Conservation (phyloP, 2,797 vertebrate species). For the Synaphobranchus kaupii region DNA sequence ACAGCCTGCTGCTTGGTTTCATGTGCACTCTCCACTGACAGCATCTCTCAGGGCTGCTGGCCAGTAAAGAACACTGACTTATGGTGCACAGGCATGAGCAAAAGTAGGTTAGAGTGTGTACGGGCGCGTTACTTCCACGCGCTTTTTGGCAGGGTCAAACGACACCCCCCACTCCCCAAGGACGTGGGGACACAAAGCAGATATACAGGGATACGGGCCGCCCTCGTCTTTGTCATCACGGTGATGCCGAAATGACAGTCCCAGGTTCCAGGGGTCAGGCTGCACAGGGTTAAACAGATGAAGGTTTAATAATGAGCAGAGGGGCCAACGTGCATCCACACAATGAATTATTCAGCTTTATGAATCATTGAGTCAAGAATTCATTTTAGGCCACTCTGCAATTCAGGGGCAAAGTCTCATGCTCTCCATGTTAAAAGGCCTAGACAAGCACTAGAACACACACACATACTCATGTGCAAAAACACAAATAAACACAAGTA, state of each 20-base stretch:
- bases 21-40: neutral
- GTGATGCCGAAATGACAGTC: neutral
- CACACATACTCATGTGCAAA: neutral
- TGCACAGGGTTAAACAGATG: slow-evolving; percentile 21
- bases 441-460: neutral
- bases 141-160: neutral
- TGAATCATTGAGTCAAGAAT: slow-evolving; percentile 77
- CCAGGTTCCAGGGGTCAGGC: neutral
- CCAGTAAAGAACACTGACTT: neutral
- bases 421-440: neutral
- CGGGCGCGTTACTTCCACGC: neutral
- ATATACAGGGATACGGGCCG: neutral
- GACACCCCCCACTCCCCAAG: neutral
- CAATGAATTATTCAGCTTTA: slow-evolving; percentile 80
- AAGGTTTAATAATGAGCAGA: slow-evolving; percentile 54
- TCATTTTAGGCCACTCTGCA: slow-evolving; percentile 63
- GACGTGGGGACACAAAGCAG: no score
- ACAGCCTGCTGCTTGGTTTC: neutral
- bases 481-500: neutral
- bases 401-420: neutral
- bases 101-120: neutral
- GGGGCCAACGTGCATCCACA: slow-evolving; percentile 69
- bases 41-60: neutral
- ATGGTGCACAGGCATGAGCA: neutral
- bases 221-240: neutral